A percentile compares a stretch with the other conserved stretches of the same genome.
Conservation (phyloP, 1,140 invertebrate species). For the Teleogryllus occipitalis region DNA sequence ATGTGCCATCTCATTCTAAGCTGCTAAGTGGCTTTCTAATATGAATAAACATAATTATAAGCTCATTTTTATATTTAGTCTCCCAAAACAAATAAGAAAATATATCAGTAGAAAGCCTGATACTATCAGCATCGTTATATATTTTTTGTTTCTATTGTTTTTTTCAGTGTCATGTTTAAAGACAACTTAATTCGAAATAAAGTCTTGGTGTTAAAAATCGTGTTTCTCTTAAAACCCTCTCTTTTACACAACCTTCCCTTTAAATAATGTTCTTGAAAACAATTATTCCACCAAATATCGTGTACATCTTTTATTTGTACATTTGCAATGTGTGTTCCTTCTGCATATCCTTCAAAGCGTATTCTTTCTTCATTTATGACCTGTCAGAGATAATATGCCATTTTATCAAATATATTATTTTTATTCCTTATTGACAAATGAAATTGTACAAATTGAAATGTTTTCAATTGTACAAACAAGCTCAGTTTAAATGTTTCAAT, state of each 20-base stretch:
- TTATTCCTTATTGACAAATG: no score
- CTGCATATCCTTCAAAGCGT: no score
- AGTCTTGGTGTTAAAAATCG: slow-evolving; percentile 20
- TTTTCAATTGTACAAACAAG: no score
- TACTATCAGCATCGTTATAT: slow-evolving; percentile 1
- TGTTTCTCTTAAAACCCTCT: background rate
- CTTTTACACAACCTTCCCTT: background rate
- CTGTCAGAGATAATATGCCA: no score
- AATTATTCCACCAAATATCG: no score
- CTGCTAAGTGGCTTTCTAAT: background rate
- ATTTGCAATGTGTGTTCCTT: no score
- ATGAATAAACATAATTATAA: slow-evolving; percentile 7
- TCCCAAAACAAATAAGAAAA: slow-evolving; percentile 9
- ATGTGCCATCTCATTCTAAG: background rate
- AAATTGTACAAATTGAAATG: no score
- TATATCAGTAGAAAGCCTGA: slow-evolving; percentile 4
- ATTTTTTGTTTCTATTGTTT: slow-evolving; percentile 17
- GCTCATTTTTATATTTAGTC: slow-evolving; percentile 20
- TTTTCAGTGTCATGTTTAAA: slow-evolving; percentile 21
- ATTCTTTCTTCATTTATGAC: no score
- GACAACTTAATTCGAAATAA: slow-evolving; percentile 20
- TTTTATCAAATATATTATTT: no score
- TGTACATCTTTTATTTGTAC: no score
- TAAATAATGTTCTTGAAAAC: background rate
- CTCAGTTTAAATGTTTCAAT: no score